Base-by-base conservation (phyloP, 1,140 invertebrate species). In the honey bee (Apis mellifera) region DNA sequence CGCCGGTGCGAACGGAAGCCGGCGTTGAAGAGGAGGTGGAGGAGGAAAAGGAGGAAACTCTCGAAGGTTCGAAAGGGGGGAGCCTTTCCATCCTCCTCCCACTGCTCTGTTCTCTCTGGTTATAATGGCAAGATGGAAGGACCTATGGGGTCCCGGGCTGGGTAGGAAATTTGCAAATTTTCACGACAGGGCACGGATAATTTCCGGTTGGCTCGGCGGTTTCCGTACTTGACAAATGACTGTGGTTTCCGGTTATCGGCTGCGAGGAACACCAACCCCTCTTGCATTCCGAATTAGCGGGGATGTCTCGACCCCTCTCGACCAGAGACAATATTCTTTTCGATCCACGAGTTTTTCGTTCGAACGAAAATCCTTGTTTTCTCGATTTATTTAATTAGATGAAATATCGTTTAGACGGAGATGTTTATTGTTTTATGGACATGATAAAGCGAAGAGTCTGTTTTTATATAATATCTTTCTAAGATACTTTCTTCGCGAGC, bases 91-190 rank as follows among this genome's bases (percentile, higher is more conserved):
- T 55, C 8, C 7, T 15, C 54, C 54, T 17, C 15, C 15, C 5
- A 3, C 32, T 52, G n/a, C 62, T 23, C 74, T 60, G 19, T 72
- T 66, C 68, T n/a, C 78, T 42, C 78, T 68, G 75, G 78, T 88
- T 88, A 88, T 78, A 88, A 87, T 78, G 78, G 83, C 85, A 84
- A 88, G 88, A 86, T 85, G 81, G 83, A 78, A 79, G 86, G 86
- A 73, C 78, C 55, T 50, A 68, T 74, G 66, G 85, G 71, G 54
- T 62, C 23, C 26, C 32, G 55, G 54, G 12, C 84, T 57, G n/a
- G 77, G 86, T 89, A 89, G 91, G 92, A 93, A 93, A 93, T 93
- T 93, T 92, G 92, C 90, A 92, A 93, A 93, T 92, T 93, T 93
- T 92, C 91, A 80, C 84, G 88, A 91, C 88, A 89, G 91, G 90